These are phyloP conservation scores for Euplagia quadripunctaria DNA, from an alignment of 2,888 invertebrate genomes.

Conservation along the genomic window DNA sequence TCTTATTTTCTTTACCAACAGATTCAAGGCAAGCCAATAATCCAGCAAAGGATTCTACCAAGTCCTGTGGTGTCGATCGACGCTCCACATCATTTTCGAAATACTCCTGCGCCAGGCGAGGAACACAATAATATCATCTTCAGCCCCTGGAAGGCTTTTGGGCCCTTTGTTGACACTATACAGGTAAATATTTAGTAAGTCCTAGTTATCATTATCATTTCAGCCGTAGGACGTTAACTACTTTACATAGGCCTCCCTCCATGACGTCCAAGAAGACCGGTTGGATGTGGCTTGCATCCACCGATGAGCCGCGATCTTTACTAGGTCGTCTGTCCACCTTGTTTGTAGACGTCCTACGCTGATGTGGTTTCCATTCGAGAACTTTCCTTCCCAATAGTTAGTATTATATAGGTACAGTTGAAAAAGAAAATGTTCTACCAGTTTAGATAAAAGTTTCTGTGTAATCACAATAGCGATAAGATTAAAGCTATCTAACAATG, in stretches of 20 bases:
- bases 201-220: neutral
- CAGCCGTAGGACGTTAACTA: neutral
- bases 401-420: too few species aligned
- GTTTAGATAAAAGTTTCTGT: too few species aligned
- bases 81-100: conserved; percentile 63
- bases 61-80: conserved; percentile 81
- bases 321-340: too few species aligned
- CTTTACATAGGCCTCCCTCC: neutral
- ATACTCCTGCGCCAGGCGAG: conserved; percentile 70
- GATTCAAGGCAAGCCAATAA: conserved; percentile 84
- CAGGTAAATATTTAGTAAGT: conserved; percentile 62
- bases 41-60: conserved; percentile 81
- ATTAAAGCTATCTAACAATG: too few species aligned
- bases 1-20: conserved; percentile 43
- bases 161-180: conserved; percentile 82
- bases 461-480: too few species aligned
- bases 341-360: too few species aligned
- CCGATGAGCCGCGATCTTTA: too few species aligned
- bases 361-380: too few species aligned
- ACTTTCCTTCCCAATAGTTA: too few species aligned
- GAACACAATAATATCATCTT: conserved; percentile 84
- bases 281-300: too few species aligned
- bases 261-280: too few species aligned
- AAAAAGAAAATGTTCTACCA: too few species aligned
- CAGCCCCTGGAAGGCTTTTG: conserved; percentile 84